Conservation (phyloP, 2,888 invertebrate genomes). For the Lasiommata megera region DNA sequence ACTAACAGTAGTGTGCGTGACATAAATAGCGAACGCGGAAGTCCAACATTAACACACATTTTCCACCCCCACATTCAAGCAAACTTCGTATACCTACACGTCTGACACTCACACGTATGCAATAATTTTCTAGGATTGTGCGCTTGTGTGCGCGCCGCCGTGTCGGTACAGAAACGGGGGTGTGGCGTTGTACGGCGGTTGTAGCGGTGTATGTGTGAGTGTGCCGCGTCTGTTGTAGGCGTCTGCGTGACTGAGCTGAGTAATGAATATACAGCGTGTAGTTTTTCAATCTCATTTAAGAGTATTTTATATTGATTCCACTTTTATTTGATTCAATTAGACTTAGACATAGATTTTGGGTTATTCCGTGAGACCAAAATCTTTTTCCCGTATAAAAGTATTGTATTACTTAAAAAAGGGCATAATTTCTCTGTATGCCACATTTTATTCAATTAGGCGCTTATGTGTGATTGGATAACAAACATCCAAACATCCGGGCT, state of each 20-base stretch:
- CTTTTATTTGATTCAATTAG: too few relatives aligned
- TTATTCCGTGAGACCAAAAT: too few relatives aligned
- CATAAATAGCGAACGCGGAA: constrained; percentile 73
- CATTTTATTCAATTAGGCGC: too few relatives aligned
- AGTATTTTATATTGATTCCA: not conserved
- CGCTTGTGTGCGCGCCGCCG: constrained; percentile 64
- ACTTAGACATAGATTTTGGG: too few relatives aligned
- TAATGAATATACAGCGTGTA: constrained; percentile 36
- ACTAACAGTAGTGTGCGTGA: constrained; percentile 51
- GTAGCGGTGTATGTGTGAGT: constrained; percentile 43
- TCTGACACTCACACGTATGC: constrained; percentile 44
- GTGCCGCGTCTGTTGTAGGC: constrained; percentile 40
- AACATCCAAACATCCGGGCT: too few relatives aligned
- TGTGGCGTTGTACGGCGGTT: constrained; percentile 56
- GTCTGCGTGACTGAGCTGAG: constrained; percentile 42
- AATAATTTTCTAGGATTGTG: constrained; percentile 44
- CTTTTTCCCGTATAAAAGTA: too few relatives aligned
- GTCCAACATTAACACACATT: constrained; percentile 73
- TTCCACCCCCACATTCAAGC: constrained; percentile 53
- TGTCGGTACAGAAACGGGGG: constrained; percentile 58
- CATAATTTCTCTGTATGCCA: too few relatives aligned
- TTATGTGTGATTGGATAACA: too few relatives aligned
- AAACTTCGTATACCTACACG: constrained; percentile 38
- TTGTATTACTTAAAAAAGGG: too few relatives aligned
- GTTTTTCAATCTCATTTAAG: constrained; percentile 1